phyloP scores from a whole-genome alignment of 2,113 vertebrate species.

The Bagarius yarrelli region DNA sequence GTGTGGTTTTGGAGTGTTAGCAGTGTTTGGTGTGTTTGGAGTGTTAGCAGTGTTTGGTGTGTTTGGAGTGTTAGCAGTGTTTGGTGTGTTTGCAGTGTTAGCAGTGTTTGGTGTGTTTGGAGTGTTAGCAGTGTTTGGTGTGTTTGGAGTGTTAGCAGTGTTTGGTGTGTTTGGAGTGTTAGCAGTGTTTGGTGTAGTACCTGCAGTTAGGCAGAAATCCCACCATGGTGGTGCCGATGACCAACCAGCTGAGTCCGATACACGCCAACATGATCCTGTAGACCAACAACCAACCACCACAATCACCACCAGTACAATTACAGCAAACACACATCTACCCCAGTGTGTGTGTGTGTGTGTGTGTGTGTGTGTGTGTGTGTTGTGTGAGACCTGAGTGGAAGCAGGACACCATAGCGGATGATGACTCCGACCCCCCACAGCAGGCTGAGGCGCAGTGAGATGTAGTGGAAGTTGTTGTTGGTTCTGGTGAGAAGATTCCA shows the following conservation, averaged over 20 bases:
- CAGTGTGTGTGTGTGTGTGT: neutral
- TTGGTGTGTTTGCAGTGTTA: too few relatives aligned
- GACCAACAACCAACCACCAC: neutral
- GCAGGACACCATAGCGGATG: slow-evolving; percentile 86
- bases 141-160: too few relatives aligned
- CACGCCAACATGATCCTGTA: slow-evolving; percentile 79
- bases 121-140: too few relatives aligned
- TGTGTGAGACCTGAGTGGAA: slow-evolving; percentile 82
- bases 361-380: neutral
- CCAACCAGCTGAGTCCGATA: slow-evolving; percentile 87
- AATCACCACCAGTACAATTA: neutral
- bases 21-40: too few relatives aligned
- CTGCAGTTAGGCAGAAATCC: slow-evolving; percentile 86
- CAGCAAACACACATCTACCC: too few relatives aligned
- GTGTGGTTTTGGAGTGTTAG: too few relatives aligned
- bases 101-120: too few relatives aligned
- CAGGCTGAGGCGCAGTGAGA: slow-evolving; percentile 83
- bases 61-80: too few relatives aligned
- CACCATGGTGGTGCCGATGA: slow-evolving; percentile 82
- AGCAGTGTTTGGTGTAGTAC: slow-evolving; percentile 62
- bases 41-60: too few relatives aligned
- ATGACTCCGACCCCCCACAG: slow-evolving; percentile 86
- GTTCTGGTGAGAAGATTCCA: slow-evolving; percentile 98
- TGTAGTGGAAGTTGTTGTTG: slow-evolving; percentile 89
- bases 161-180: too few relatives aligned